Base-by-base conservation (phyloP, 2,113 vertebrate species). In the Numida meleagris region DNA sequence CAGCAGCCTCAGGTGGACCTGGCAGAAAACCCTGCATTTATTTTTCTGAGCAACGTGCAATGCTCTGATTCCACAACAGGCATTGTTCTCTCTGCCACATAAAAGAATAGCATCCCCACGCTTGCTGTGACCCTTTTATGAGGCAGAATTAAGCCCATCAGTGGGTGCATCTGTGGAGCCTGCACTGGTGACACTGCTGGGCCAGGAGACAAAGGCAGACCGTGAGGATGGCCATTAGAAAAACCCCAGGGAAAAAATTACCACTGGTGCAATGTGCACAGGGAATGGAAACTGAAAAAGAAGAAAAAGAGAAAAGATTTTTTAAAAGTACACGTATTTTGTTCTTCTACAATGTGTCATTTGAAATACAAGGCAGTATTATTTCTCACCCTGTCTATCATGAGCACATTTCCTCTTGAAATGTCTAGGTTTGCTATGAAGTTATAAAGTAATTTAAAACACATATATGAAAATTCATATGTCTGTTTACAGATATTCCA, bases 51-150 rank as follows among this genome's bases (percentile, higher is more conserved):
- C 63, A 50, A 45, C 25, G 14, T 31, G 63, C 9, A 66, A 63
- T 57, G 57, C 58, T 92, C 67, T n/a, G 51, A 58, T 61, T 72
- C 12, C 9, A 86, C 58, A 95, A 81, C 63, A 67, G 74, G 29
- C 57, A 78, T 85, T 86, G 57, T 55, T 82, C 82, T 82, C 46
- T 72, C 71, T 66, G 81, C 76, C 86, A 61, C 42, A 12, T 82
- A 33, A 77, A 85, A 79, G 46, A 93, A 84, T 61, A 75, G 86
- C 57, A 82, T 42, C 70, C 33, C 20, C 15, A 10, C 43, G 65
- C 91, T 50, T 85, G 63, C 62, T 83, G 70, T 67, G 89, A 87
- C 80, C 73, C 67, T 87, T 93, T 82, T 42, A 38, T 83, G 59
- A 94, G 84, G 15, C 67, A 51, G 17, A 14, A 88, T 51, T 87